phyloP scores from a whole-genome alignment of 2,888 invertebrate species.

The Polydrusus pterygomalis region DNA sequence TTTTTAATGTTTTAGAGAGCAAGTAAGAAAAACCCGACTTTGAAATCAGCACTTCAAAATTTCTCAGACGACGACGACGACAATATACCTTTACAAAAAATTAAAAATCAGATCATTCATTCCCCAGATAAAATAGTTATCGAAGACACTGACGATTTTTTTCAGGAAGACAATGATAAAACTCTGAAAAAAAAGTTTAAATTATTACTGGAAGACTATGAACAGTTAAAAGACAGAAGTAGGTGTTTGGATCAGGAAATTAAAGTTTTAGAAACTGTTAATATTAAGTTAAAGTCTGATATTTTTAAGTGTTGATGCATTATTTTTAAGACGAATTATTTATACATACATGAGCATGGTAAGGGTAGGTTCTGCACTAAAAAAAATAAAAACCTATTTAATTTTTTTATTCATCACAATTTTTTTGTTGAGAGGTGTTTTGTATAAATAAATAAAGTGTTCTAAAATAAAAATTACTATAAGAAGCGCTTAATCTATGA shows the following conservation, averaged over 20 bases:
- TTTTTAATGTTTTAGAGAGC: constrained; percentile 15
- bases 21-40: neutral
- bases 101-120: constrained; percentile 9
- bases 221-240: constrained; percentile 41
- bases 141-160: neutral
- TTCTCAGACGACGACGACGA: constrained; percentile 51
- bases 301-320: constrained; percentile 22
- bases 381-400: no score
- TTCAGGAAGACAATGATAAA: neutral
- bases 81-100: constrained; percentile 38
- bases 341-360: no score
- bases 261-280: constrained; percentile 33
- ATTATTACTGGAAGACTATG: constrained; percentile 34
- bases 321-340: neutral
- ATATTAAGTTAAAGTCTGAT: constrained; percentile 41
- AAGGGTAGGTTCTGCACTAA: no score
- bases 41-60: neutral
- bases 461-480: no score
- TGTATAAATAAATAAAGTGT: no score
- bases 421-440: no score
- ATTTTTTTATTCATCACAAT: no score
- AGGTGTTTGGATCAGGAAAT: constrained; percentile 43
- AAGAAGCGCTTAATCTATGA: no score
- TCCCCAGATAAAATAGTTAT: neutral
- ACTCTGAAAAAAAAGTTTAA: constrained; percentile 20